These are phyloP conservation scores for Cotesia glomerata DNA, from an alignment of 1,140 invertebrate species.

Conservation along the genomic window DNA sequence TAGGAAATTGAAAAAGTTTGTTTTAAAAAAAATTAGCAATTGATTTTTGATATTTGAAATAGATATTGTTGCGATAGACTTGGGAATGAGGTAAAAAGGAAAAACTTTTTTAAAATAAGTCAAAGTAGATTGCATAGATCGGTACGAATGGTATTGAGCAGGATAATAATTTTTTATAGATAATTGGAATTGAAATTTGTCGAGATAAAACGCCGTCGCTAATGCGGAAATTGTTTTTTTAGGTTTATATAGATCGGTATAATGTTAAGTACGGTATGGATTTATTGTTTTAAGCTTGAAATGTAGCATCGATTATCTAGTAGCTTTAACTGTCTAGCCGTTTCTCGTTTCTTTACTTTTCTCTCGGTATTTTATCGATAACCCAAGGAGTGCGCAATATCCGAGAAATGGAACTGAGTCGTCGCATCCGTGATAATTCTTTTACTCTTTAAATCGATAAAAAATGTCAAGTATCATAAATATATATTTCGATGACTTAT, in stretches of 20 bases:
- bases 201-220: too few relatives aligned
- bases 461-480: neutral
- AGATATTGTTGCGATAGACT: neutral
- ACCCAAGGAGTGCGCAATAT: neutral
- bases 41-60: neutral
- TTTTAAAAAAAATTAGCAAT: neutral
- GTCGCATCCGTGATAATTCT: neutral
- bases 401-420: neutral
- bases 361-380: neutral
- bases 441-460: neutral
- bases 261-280: neutral
- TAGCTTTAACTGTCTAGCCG: too few relatives aligned
- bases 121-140: neutral
- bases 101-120: neutral
- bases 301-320: neutral
- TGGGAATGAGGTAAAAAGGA: too few relatives aligned
- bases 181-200: too few relatives aligned
- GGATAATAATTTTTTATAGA: too few relatives aligned
- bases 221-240: neutral
- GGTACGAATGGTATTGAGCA: too few relatives aligned
- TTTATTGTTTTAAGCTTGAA: neutral
- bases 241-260: neutral
- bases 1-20: slow-evolving; percentile 2
- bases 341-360: neutral
- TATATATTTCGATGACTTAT: neutral